These are phyloP conservation scores for Trachelipus rathkii DNA, from an alignment of 1,140 invertebrate species.

Conservation along the genomic window DNA sequence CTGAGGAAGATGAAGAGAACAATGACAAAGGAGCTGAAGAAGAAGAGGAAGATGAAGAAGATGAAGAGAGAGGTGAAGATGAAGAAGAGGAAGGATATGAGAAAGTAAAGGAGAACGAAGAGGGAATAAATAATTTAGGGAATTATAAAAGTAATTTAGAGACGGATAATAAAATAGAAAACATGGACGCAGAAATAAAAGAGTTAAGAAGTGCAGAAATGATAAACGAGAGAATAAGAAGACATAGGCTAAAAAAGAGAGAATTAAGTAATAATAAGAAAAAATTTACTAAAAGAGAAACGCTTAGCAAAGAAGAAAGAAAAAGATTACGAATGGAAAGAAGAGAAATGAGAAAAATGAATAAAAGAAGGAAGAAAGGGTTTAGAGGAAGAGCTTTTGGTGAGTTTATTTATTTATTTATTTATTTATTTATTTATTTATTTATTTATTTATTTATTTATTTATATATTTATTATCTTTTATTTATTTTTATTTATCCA, in stretches of 20 bases:
- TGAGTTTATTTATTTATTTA: not conserved
- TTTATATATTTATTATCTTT: no score
- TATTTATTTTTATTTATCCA: no score
- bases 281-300: slow-evolving; percentile 4
- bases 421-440: no score
- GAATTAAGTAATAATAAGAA: not conserved
- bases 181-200: not conserved
- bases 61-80: not conserved
- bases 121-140: slow-evolving; percentile 49
- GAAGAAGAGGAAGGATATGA: slow-evolving; percentile 29
- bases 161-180: no score
- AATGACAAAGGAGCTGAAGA: not conserved
- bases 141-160: slow-evolving; percentile 33
- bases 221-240: slow-evolving; percentile 1
- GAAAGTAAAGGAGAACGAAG: slow-evolving; percentile 40
- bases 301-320: slow-evolving; percentile 53
- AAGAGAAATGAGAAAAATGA: slow-evolving; percentile 49
- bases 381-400: not conserved
- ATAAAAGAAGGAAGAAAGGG: slow-evolving; percentile 19
- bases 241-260: not conserved
- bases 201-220: not conserved
- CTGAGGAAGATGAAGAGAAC: not conserved
- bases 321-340: slow-evolving; percentile 46
- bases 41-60: not conserved
- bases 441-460: no score